Conservation (phyloP, 1,140 invertebrate species). For the Drosophila kanapiae region DNA sequence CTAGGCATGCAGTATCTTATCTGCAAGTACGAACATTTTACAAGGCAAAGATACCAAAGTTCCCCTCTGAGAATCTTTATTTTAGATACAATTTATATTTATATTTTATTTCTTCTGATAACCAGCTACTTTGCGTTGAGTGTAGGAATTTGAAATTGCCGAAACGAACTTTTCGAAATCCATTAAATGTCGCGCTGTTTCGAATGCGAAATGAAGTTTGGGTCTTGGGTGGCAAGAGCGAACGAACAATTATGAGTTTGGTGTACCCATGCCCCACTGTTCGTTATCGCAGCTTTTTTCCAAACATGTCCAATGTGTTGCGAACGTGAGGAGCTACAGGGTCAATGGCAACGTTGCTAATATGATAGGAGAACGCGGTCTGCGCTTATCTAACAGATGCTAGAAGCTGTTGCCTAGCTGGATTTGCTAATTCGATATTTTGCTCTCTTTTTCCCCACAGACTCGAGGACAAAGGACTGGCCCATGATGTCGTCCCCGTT, state of each 20-base stretch:
- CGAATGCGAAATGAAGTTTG: constrained; percentile 64
- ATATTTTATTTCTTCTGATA: not conserved
- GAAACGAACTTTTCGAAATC: constrained; percentile 6
- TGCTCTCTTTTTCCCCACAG: constrained; percentile 84
- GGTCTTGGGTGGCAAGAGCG: constrained; percentile 12
- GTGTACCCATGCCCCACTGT: constrained; percentile 1
- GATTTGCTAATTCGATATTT: not conserved
- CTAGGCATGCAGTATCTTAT: not conserved
- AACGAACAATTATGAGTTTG: not conserved
- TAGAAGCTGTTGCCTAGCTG: not conserved
- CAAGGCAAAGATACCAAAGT: not conserved
- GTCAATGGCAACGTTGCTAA: constrained; percentile 62
- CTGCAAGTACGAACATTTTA: not conserved
- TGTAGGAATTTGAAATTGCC: constrained; percentile 13
- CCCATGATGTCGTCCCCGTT: constrained; percentile 93
- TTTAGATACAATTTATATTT: not conserved
- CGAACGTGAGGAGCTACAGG: constrained; percentile 46
- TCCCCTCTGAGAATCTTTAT: not conserved
- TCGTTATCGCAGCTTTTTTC: constrained; percentile 4
- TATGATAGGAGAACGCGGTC: constrained; percentile 53
- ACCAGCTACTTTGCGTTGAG: not conserved
- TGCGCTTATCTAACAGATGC: constrained; percentile 52
- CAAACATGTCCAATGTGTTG: constrained; percentile 15
- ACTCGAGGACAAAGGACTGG: constrained; percentile 93
- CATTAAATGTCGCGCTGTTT: constrained; percentile 14